These are phyloP conservation scores for Porites lobata DNA, from an alignment of 92 coral and sea anemone species.

Conservation along the genomic window DNA sequence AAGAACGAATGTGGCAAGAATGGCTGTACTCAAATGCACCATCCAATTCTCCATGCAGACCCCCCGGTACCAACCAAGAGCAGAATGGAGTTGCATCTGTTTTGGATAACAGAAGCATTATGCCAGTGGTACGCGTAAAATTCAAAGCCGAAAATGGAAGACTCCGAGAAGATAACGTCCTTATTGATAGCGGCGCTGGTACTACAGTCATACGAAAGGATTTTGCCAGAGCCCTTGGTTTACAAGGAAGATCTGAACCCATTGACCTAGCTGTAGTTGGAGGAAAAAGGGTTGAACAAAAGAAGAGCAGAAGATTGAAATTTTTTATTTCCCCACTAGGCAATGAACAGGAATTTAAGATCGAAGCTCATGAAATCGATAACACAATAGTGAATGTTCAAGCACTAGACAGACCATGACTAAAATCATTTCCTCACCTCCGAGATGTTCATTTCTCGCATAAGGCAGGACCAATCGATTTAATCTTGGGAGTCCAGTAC, in stretches of 20 bases:
- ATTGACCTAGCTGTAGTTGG: constrained; percentile 69
- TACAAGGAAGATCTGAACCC: constrained; percentile 59
- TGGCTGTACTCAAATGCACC: constrained; percentile 55
- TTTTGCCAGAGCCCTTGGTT: constrained; percentile 62
- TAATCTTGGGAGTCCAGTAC: neutral
- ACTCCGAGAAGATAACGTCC: constrained; percentile 62
- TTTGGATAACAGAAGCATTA: constrained; percentile 49
- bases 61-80: constrained; percentile 15
- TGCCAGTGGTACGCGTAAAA: constrained; percentile 68
- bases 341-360: constrained; percentile 24
- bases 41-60: constrained; percentile 55
- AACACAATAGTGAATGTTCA: constrained; percentile 40
- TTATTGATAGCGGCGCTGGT: constrained; percentile 69
- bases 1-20: constrained; percentile 55
- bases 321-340: constrained; percentile 56
- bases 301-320: constrained; percentile 57
- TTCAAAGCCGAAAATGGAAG: constrained; percentile 61
- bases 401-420: constrained; percentile 29
- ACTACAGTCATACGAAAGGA: constrained; percentile 71
- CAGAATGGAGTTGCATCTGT: constrained; percentile 42
- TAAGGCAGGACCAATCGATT: constrained; percentile 37
- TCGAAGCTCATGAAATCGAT: constrained; percentile 42
- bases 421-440: constrained; percentile 40
- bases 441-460: constrained; percentile 31
- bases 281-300: constrained; percentile 52